Base-by-base conservation (phyloP, 2,888 invertebrate species). In the Incurvaria masculella region DNA sequence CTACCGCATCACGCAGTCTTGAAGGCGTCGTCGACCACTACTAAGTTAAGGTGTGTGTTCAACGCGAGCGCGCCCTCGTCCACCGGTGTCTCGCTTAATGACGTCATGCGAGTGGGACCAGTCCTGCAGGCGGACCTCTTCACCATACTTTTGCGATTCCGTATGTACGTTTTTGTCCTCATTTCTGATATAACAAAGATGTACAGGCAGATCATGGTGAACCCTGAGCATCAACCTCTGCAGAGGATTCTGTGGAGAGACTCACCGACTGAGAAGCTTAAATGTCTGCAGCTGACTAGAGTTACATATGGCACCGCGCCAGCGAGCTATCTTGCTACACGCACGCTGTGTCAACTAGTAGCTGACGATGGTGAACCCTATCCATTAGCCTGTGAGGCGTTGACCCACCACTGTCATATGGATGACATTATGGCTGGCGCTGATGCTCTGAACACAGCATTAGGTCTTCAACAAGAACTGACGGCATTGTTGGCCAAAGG, bases 251-350 rank as follows among this genome's bases (percentile, higher is more conserved):
- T 48, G 6, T 48, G 48, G 48, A 44, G 39, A 39, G n/a, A 39
- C 6, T 39, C 39, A n/a, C 6, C 39, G n/a, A n/a, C 4, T 10
- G 39, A 50, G 26, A 23, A 44, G 10, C 10, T 57, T 33, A 38
- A 51, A 47, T 45, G 43, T 40, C 51, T 42, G 11, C 40, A 55
- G 45, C 23, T 57, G 40, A 50, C 44, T 20, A 54, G 50, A 1
- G 50, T 57, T 11, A 55, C 52, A 4, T 57, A 56, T 42, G 58
- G 58, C 8, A 54, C 48, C 6, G 51, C 53, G 2, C 51, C 55
- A 16, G 56, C 56, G 4, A 53, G 55, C 17, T 57, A 46, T 50
- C 33, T 57, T 3, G 56, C 56, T 1, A 51, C 51, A 6, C 49
- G 53, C 2, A 48, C 51, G 19, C 40, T 57, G n/a, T 44, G 50